Conservation (phyloP, 2,113 vertebrate genomes). For the Bubalus kerabau region DNA sequence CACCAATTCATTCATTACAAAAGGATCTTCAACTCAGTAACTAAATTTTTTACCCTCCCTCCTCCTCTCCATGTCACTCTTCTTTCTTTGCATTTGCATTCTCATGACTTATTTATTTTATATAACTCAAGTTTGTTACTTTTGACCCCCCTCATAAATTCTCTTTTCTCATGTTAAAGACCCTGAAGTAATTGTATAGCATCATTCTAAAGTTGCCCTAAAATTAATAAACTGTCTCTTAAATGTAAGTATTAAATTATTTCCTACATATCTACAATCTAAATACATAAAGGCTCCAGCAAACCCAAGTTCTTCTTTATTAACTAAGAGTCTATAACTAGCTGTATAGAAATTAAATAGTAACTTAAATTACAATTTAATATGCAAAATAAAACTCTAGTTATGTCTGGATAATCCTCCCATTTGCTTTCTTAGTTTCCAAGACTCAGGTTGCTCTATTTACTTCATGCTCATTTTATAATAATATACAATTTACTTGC, state of each 20-base stretch:
- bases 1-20: slow-evolving; percentile 31
- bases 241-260: neutral
- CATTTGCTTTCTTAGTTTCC: slow-evolving; percentile 8
- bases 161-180: slow-evolving; percentile 1
- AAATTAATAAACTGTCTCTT: neutral
- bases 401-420: neutral
- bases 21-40: neutral
- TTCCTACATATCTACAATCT: neutral
- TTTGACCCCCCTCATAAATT: neutral
- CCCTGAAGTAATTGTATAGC: neutral
- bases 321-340: neutral
- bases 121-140: neutral
- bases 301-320: neutral
- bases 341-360: neutral
- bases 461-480: slow-evolving; percentile 17
- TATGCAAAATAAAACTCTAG: neutral
- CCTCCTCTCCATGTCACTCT: neutral
- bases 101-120: neutral
- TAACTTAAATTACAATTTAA: neutral
- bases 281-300: neutral
- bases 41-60: neutral
- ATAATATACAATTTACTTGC: neutral
- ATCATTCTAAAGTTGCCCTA: neutral
- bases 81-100: neutral
- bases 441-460: neutral